These are phyloP conservation scores for Rallus crepitans DNA, from an alignment of 2,797 vertebrate species.

Conservation along the genomic window DNA sequence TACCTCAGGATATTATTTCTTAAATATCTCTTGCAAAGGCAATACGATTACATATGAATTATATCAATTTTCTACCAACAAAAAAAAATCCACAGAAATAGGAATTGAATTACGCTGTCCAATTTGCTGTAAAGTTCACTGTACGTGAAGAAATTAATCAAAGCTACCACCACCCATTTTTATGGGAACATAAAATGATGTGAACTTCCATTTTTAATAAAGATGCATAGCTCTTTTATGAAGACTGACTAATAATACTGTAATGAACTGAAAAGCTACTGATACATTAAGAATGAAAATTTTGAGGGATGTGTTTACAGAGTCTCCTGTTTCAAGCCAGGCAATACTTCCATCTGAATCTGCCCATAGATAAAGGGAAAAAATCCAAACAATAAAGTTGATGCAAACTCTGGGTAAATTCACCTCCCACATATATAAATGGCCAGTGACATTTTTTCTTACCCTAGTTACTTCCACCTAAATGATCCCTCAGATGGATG, in stretches of 20 bases:
- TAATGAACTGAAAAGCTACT: conserved; percentile 79
- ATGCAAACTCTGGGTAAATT: background rate
- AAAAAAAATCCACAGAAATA: conserved; percentile 84
- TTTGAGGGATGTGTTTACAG: conserved; percentile 74
- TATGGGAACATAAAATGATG: conserved; percentile 94
- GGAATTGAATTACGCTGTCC: conserved; percentile 91
- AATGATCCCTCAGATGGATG: background rate
- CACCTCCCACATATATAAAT: background rate
- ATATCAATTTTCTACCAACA: conserved; percentile 86
- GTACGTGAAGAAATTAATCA: conserved; percentile 93
- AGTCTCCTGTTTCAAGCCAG: conserved; percentile 10
- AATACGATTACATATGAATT: conserved; percentile 87
- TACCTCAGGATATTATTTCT: conserved; percentile 87
- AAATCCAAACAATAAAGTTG: background rate
- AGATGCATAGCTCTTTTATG: conserved; percentile 92
- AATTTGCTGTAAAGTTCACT: conserved; percentile 93
- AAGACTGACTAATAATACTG: conserved; percentile 91
- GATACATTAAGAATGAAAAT: conserved; percentile 71
- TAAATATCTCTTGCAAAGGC: conserved; percentile 86
- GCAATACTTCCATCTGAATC: conserved; percentile 1
- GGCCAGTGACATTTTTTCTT: background rate
- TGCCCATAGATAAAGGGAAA: background rate
- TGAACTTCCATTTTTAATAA: conserved; percentile 95
- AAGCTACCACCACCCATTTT: conserved; percentile 91
- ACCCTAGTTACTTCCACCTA: background rate